Evolutionary conservation across 2,113 vertebrate genomes (phyloP).

Genomic region (Psophia crepitans): DNA sequence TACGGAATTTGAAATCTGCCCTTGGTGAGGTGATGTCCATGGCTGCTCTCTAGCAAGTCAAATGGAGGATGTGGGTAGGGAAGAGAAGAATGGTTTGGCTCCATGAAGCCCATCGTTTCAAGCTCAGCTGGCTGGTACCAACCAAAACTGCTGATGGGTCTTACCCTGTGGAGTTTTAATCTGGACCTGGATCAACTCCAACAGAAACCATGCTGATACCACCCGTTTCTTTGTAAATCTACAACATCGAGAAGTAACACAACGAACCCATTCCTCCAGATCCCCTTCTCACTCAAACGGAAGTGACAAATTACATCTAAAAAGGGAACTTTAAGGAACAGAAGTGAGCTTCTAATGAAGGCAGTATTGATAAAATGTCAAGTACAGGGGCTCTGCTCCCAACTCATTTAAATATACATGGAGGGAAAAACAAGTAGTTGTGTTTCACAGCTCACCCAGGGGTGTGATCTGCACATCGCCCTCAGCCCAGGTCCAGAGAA

Average conservation of each 20-base stretch:
- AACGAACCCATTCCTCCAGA: background rate
- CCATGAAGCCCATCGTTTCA: background rate
- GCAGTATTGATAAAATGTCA: slow-evolving; percentile 4
- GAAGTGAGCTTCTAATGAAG: background rate
- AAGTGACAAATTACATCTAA: background rate
- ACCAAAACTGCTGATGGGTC: background rate
- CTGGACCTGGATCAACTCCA: background rate
- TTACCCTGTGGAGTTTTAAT: background rate
- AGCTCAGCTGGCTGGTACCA: background rate
- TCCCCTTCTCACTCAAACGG: background rate
- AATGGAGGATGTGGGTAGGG: background rate
- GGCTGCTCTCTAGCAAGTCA: background rate
- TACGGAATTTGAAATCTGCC: background rate
- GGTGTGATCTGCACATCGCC: no score
- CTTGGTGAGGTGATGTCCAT: accelerated
- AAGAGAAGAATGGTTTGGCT: background rate
- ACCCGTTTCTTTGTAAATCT: background rate
- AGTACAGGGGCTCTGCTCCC: background rate
- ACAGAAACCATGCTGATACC: background rate
- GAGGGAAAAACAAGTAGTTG: background rate
- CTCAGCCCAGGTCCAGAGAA: background rate
- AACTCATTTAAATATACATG: background rate
- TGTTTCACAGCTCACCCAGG: background rate
- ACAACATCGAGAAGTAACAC: background rate
- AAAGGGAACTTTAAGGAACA: slow-evolving; percentile 28